A percentile compares a stretch with the other conserved stretches of the same genome.
These are phyloP conservation scores for Ceraclea dissimilis DNA, from an alignment of 2,888 invertebrate genomes.

Conservation along the genomic window DNA sequence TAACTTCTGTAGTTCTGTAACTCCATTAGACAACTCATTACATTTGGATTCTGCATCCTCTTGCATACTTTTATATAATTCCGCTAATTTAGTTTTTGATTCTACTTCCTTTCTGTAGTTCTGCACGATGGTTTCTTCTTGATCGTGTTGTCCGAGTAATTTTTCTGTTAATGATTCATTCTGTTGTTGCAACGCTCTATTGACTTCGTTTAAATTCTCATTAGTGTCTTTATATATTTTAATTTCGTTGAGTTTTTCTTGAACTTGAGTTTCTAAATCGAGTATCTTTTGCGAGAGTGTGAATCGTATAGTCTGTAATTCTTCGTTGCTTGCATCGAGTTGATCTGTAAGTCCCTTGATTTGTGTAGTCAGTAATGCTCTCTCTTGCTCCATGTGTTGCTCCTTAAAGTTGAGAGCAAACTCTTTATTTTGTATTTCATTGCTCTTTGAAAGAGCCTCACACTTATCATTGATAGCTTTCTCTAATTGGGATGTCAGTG, in stretches of 20 bases:
- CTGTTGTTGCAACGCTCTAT: conserved; percentile 58
- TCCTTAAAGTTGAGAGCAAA: conserved; percentile 73
- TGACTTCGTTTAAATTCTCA: conserved; percentile 59
- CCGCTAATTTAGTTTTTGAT: conserved; percentile 76
- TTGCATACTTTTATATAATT: conserved; percentile 73
- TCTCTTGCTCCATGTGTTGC: conserved; percentile 77
- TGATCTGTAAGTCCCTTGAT: conserved; percentile 72
- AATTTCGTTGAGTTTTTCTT: conserved; percentile 73
- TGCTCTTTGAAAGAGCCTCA: conserved; percentile 70
- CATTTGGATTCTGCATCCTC: conserved; percentile 73
- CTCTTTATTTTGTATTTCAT: conserved; percentile 76
- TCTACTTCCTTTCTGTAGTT: conserved; percentile 73
- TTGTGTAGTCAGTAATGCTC: conserved; percentile 66
- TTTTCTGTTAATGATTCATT: conserved; percentile 64
- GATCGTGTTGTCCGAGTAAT: conserved; percentile 65
- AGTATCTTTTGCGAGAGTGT: conserved; percentile 62
- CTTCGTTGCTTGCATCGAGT: conserved; percentile 67
- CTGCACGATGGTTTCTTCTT: conserved; percentile 66
- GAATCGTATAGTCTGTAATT: conserved; percentile 67
- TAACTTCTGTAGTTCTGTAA: conserved; percentile 62
- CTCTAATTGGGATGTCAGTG: conserved; percentile 65
- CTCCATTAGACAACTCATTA: conserved; percentile 67
- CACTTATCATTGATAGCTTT: conserved; percentile 73
- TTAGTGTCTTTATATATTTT: conserved; percentile 63
- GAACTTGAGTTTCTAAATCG: conserved; percentile 65